phyloP scores from a whole-genome alignment of 30 jellyfish, hydroid and myxozoan species.

The Mastigias papua region DNA sequence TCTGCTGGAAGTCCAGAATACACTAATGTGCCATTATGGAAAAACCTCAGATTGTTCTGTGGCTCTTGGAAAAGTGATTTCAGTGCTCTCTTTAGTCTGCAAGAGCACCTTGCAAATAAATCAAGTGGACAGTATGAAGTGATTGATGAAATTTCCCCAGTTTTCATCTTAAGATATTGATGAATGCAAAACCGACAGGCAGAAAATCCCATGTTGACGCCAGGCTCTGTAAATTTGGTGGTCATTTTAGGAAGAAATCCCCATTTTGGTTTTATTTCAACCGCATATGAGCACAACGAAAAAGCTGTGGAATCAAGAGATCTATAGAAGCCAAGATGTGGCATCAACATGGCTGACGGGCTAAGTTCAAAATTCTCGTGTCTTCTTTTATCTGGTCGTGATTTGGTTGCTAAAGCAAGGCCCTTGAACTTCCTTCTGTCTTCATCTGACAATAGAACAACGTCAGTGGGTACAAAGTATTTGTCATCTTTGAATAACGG shows the following conservation, averaged over 20 bases:
- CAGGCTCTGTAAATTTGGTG: background rate
- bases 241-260: slow-evolving; percentile 71
- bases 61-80: slow-evolving; percentile 73
- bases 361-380: background rate
- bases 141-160: slow-evolving; percentile 27
- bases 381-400: slow-evolving; percentile 54
- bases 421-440: background rate
- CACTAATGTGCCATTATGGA: slow-evolving; percentile 56
- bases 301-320: background rate
- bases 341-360: slow-evolving; percentile 28
- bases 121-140: slow-evolving; percentile 90
- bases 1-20: slow-evolving; percentile 32
- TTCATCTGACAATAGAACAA: slow-evolving; percentile 13
- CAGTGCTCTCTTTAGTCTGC: slow-evolving; percentile 65
- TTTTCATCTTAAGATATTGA: slow-evolving; percentile 61
- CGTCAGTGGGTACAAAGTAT: slow-evolving; percentile 20
- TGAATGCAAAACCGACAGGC: slow-evolving; percentile 86
- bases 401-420: background rate
- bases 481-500: slow-evolving; percentile 28
- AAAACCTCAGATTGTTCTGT: slow-evolving; percentile 82
- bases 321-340: slow-evolving; percentile 56
- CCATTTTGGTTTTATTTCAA: slow-evolving; percentile 96
- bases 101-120: slow-evolving; percentile 66
- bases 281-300: slow-evolving; percentile 17
- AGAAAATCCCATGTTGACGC: background rate